phyloP scores from a whole-genome alignment of 2,797 vertebrate genomes.

The Hirundo rustica region DNA sequence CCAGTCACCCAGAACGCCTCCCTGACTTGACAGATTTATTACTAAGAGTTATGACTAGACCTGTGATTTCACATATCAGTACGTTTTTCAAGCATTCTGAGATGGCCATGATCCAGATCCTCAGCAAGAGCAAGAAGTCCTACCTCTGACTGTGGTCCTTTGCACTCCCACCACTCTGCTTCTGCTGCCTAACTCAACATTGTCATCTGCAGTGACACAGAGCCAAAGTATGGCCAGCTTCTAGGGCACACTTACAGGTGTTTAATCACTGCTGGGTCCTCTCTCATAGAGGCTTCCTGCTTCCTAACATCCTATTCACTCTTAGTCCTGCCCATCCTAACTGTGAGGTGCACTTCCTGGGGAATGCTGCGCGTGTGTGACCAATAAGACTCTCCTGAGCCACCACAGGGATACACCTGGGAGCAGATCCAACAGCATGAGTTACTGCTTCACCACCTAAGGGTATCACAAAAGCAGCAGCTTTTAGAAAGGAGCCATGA shows the following conservation, averaged over 20 bases:
- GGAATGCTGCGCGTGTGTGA: neutral
- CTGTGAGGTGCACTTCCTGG: neutral
- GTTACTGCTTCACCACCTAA: neutral
- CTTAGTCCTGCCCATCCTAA: neutral
- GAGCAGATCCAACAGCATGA: neutral
- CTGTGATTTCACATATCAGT: conserved; percentile 52
- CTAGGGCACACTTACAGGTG: neutral
- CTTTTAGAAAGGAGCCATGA: neutral
- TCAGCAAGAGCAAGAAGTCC: neutral
- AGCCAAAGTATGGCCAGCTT: neutral
- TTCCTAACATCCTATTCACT: neutral
- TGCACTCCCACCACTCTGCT: neutral
- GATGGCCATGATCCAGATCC: neutral
- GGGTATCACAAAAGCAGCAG: neutral
- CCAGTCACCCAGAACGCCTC: conserved; percentile 57
- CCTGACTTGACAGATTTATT: conserved; percentile 58
- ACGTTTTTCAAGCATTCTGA: conserved; percentile 32
- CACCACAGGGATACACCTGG: neutral
- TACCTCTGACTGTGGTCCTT: neutral
- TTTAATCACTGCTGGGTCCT: neutral
- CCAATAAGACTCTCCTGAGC: neutral
- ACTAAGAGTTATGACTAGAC: conserved; percentile 41
- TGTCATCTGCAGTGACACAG: neutral
- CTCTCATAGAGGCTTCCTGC: neutral
- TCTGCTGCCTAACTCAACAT: neutral